A percentile compares a stretch with the other conserved stretches of the same genome.
Evolutionary conservation across 2,888 invertebrate species (phyloP).

Genomic region (Agrotis segetum): DNA sequence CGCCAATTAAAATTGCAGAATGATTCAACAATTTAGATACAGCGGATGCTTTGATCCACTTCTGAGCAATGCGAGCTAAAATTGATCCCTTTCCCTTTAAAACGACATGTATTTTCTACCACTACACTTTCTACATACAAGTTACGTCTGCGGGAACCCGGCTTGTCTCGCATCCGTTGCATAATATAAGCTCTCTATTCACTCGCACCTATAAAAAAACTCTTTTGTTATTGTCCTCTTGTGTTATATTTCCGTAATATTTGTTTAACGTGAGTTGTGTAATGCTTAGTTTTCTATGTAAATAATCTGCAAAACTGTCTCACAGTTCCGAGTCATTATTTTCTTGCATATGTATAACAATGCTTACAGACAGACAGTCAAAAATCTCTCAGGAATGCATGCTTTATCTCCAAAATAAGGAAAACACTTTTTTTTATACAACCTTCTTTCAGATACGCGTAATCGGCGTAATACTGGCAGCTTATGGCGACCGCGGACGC

Average conservation of each 20-base stretch:
- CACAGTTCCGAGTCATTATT: conserved; percentile 10
- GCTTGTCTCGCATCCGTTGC: conserved; percentile 71
- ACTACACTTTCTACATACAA: conserved; percentile 73
- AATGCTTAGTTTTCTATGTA: conserved; percentile 41
- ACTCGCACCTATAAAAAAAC: conserved; percentile 56
- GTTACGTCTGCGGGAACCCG: conserved; percentile 75
- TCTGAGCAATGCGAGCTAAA: conserved; percentile 53
- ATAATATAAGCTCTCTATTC: conserved; percentile 67
- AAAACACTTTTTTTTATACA: conserved; percentile 4
- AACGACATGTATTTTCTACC: conserved; percentile 55
- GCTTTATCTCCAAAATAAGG: conserved; percentile 31
- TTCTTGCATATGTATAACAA: conserved; percentile 28
- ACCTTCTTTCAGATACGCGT: conserved; percentile 65
- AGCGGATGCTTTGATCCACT: conserved; percentile 67
- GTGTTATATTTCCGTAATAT: conserved; percentile 58
- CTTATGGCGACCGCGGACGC: conserved; percentile 66
- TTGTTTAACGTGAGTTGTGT: conserved; percentile 50
- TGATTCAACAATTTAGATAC: conserved; percentile 47
- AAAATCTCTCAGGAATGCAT: conserved; percentile 41
- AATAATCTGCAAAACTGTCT: conserved; percentile 50
- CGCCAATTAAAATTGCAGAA: conserved; percentile 62
- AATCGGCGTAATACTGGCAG: conserved; percentile 80
- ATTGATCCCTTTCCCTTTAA: conserved; percentile 72
- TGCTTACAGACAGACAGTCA: conserved; percentile 11
- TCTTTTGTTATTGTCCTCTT: conserved; percentile 61